Conservation (phyloP, 2,888 invertebrate species). For the Lycia hirtaria region DNA sequence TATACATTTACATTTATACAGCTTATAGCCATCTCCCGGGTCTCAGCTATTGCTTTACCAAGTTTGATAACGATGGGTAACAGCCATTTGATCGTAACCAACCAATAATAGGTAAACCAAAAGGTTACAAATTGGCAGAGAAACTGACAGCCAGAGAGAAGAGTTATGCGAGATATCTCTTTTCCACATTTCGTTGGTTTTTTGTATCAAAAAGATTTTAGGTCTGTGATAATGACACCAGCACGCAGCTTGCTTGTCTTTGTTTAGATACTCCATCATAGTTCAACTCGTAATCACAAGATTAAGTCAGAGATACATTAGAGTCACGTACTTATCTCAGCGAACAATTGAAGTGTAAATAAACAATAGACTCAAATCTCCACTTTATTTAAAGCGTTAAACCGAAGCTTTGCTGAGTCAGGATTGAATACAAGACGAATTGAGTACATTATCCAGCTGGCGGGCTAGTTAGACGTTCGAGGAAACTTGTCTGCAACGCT, state of each 20-base stretch:
- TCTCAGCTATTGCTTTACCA: too few species aligned
- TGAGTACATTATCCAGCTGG: slow-evolving; percentile 65
- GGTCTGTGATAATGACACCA: too few species aligned
- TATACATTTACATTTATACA: too few species aligned
- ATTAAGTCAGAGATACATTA: slow-evolving; percentile 33
- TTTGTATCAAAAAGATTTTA: too few species aligned
- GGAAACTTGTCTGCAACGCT: slow-evolving; percentile 66
- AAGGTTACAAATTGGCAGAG: too few species aligned
- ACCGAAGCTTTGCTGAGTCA: slow-evolving; percentile 51
- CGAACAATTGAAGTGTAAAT: slow-evolving; percentile 53
- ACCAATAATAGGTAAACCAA: too few species aligned
- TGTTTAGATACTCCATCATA: slow-evolving; percentile 46
- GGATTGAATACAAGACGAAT: slow-evolving; percentile 70
- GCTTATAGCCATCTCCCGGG: too few species aligned
- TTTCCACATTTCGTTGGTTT: too few species aligned
- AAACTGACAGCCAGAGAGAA: too few species aligned
- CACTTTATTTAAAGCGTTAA: slow-evolving; percentile 58
- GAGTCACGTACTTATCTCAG: slow-evolving; percentile 41
- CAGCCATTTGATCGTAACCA: too few species aligned
- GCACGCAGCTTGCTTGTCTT: slow-evolving; percentile 40
- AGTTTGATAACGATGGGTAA: too few species aligned
- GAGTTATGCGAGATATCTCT: too few species aligned
- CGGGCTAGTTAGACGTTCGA: slow-evolving; percentile 66
- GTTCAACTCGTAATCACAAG: slow-evolving; percentile 37
- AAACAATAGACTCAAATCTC: slow-evolving; percentile 53